These are phyloP conservation scores for Rachycentron canadum DNA, from an alignment of 2,797 vertebrate species.

Conservation along the genomic window DNA sequence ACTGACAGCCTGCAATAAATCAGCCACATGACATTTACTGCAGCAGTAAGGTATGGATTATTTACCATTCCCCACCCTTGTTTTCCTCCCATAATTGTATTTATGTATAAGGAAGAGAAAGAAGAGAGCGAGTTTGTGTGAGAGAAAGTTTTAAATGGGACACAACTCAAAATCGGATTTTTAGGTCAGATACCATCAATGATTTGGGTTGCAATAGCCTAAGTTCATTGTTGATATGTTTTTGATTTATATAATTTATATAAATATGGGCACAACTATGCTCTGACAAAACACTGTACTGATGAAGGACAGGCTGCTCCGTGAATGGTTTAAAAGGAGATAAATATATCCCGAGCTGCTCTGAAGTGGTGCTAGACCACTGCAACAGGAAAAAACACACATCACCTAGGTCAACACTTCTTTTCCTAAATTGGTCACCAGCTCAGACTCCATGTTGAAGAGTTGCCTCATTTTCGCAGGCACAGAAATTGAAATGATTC, in stretches of 20 bases:
- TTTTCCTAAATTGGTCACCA: slow-evolving; percentile 32
- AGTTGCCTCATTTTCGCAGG: slow-evolving; percentile 19
- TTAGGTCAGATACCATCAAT: slow-evolving; percentile 33
- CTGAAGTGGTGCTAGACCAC: slow-evolving; percentile 36
- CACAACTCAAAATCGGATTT: slow-evolving; percentile 34
- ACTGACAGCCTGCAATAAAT: slow-evolving; percentile 46
- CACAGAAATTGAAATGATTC: slow-evolving; percentile 28
- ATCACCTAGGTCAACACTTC: slow-evolving; percentile 20
- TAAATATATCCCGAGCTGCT: slow-evolving; percentile 18
- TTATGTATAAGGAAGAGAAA: slow-evolving; percentile 14
- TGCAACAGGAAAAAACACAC: slow-evolving; percentile 21
- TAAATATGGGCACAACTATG: not conserved
- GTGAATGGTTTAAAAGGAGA: slow-evolving; percentile 7
- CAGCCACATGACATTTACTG: slow-evolving; percentile 41
- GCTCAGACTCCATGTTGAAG: slow-evolving; percentile 17
- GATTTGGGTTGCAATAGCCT: not conserved
- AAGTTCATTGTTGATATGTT: slow-evolving; percentile 3
- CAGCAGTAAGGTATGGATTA: slow-evolving; percentile 14
- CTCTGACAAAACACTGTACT: not conserved
- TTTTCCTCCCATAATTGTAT: slow-evolving; percentile 21
- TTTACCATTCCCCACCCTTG: slow-evolving; percentile 8
- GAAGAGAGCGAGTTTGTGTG: not conserved
- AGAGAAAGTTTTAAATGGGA: slow-evolving; percentile 46
- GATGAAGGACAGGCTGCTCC: not conserved
- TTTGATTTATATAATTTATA: not conserved